A percentile compares a stretch with the other conserved stretches of the same genome.
Evolutionary conservation across 2,113 vertebrate species (phyloP).

Genomic region (Clarias magur): DNA sequence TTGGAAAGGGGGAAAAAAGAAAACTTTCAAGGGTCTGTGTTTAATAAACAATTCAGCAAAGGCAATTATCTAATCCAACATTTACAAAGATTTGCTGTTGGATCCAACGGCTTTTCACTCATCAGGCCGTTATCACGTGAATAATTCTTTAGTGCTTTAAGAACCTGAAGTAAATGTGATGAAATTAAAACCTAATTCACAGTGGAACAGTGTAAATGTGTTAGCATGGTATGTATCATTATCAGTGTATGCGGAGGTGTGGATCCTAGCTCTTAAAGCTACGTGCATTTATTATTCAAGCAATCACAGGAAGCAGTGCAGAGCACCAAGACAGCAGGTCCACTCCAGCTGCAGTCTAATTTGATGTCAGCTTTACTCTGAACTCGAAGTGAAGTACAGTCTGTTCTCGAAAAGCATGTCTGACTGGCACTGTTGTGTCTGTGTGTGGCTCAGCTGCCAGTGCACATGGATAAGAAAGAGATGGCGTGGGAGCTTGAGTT

Average conservation of each 20-base stretch:
- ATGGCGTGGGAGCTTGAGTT: background rate
- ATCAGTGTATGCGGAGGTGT: slow-evolving; percentile 19
- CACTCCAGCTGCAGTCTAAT: slow-evolving; percentile 59
- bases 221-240: slow-evolving; percentile 57
- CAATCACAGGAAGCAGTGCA: background rate
- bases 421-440: slow-evolving; percentile 54
- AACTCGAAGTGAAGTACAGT: slow-evolving; percentile 52
- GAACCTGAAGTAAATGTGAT: slow-evolving; percentile 59
- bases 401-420: slow-evolving; percentile 68
- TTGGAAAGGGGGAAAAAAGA: slow-evolving; percentile 10
- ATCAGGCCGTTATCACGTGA: slow-evolving; percentile 62
- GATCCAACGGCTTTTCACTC: slow-evolving; percentile 44
- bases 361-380: slow-evolving; percentile 61
- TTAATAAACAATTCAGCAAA: slow-evolving; percentile 65
- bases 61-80: slow-evolving; percentile 66
- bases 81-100: slow-evolving; percentile 56
- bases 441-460: slow-evolving; percentile 66
- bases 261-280: slow-evolving; percentile 28
- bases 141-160: slow-evolving; percentile 67
- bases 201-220: slow-evolving; percentile 25
- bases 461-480: slow-evolving; percentile 68
- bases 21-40: slow-evolving; percentile 53
- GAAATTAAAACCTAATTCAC: slow-evolving; percentile 60
- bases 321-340: slow-evolving; percentile 29
- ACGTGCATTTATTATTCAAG: background rate